phyloP scores from a whole-genome alignment of 2,797 vertebrate genomes.

The Catharus ustulatus region DNA sequence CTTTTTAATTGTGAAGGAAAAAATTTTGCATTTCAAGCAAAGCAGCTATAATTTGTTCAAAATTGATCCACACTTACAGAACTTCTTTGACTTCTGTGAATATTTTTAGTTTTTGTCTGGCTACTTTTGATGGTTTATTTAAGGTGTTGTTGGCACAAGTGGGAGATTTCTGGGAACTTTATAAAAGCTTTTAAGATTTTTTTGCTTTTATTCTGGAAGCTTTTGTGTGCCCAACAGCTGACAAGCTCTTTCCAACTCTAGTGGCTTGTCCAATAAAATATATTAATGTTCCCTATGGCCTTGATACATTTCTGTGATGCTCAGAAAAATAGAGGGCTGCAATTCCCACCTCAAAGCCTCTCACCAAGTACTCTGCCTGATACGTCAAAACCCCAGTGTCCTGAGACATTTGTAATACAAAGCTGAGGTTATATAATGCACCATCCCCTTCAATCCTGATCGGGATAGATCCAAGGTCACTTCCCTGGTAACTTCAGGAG shows the following conservation, averaged over 20 bases:
- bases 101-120: slow-evolving; percentile 20
- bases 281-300: neutral
- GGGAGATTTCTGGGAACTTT: neutral
- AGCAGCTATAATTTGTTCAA: neutral
- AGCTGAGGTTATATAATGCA: neutral
- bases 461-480: neutral
- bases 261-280: slow-evolving; percentile 39
- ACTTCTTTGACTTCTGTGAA: neutral
- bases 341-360: neutral
- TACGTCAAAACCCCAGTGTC: neutral
- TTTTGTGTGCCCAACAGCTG: neutral
- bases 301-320: neutral
- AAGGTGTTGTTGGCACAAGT: neutral
- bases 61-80: neutral
- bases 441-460: neutral
- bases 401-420: neutral
- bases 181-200: slow-evolving; percentile 1
- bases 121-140: slow-evolving; percentile 28
- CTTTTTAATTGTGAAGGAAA: neutral
- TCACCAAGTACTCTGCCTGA: neutral
- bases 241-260: slow-evolving; percentile 25
- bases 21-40: neutral
- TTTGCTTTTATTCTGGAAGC: slow-evolving; percentile 17
- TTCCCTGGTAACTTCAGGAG: neutral
- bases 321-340: slow-evolving; percentile 5